Base-by-base conservation (phyloP, 2,113 vertebrate genomes). In the Datnioides undecimradiatus region DNA sequence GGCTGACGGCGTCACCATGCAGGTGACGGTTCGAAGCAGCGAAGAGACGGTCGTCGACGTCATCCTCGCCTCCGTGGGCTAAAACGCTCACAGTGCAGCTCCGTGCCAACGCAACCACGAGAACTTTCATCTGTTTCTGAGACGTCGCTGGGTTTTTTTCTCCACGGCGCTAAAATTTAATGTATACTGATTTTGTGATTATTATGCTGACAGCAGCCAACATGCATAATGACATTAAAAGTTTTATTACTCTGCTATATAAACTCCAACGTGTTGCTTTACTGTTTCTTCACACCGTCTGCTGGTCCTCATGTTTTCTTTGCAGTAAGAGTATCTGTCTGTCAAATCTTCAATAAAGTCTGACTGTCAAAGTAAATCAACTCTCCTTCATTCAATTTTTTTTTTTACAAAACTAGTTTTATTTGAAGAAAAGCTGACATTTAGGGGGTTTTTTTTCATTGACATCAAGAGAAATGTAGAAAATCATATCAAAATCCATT, bases 1-100 rank as follows among this genome's bases (percentile, higher is more conserved):
- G 33, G 97, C 96, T 0, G 97, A 99, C 0, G 97, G 98, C 0
- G 98, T 99, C 49, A 99, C 98, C 73, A 99, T 99, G 97, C 98
- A 99, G 91, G 98, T 99, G 93, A 98, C 98, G 0, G 98, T 98
- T 14, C 95, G 98, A 79, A 99, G 97, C 90, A 85, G 86, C 19
- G 96, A 98, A 3, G 96, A 97, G 90, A 96, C 92, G 0, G 94
- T 97, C 0, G 97, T 95, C 0, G 97, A 99, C 25, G 95, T 99
- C 88, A 97, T 99, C 91, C 91, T 99, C 73, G 97, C 97, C 14
- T 96, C 97, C 0, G 97, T 99, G n/a, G 98, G 98, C 57, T 99
- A 93, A 94, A 54, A 2, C 0, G 0, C n/a, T 31, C 1, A 0
- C 11, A 0, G 17, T 23, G 45, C 29, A 33, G 48, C 8, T 38